Evolutionary conservation across 1,140 invertebrate species (phyloP).

Genomic region (Bombyx mandarina): DNA sequence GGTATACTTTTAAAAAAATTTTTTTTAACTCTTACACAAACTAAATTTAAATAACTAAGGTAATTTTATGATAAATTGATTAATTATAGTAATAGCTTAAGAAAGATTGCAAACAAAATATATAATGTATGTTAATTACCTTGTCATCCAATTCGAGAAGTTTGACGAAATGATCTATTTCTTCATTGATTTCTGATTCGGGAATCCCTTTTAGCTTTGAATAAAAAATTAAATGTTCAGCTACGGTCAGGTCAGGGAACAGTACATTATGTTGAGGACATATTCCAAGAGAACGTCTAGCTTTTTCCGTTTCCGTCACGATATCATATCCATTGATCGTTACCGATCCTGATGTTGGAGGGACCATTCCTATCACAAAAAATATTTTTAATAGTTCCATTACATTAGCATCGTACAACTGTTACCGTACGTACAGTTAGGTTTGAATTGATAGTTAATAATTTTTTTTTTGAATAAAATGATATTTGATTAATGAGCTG

Average conservation of each 20-base stretch:
- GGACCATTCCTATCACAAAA: constrained; percentile 13
- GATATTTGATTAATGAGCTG: no score
- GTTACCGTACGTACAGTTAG: no score
- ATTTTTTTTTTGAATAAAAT: no score
- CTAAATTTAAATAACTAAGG: no score
- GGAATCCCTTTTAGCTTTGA: constrained; percentile 75
- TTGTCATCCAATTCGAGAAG: constrained; percentile 75
- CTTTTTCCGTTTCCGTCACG: constrained; percentile 6
- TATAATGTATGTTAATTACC: constrained; percentile 20
- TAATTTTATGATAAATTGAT: no score
- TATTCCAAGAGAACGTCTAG: constrained; percentile 75
- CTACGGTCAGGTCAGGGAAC: constrained; percentile 79
- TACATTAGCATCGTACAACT: no score
- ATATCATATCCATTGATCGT: constrained; percentile 12
- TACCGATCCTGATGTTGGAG: constrained; percentile 14
- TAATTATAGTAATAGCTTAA: no score
- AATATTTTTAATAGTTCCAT: no score
- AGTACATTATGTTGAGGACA: constrained; percentile 87
- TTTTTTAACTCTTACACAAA: no score
- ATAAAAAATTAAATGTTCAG: constrained; percentile 82
- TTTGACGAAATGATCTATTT: constrained; percentile 53
- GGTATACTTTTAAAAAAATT: no score
- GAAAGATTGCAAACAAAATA: no score
- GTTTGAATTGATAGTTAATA: no score
- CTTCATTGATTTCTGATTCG: constrained; percentile 56